Conservation (phyloP, 2,797 vertebrate genomes). For the Schizothorax lantsangensis region DNA sequence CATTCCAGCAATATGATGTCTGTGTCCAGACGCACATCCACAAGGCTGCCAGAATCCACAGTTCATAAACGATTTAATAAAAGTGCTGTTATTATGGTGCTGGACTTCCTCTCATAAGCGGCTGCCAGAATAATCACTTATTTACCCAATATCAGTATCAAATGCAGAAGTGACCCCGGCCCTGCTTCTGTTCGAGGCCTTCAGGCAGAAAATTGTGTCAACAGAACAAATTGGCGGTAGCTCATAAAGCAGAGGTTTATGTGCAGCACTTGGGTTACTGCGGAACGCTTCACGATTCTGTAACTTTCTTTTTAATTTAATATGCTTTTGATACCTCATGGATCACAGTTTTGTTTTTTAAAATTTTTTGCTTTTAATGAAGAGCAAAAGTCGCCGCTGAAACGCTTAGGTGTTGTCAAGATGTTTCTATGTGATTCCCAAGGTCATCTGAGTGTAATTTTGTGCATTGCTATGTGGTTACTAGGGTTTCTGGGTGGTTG, state of each 20-base stretch:
- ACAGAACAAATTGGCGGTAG: slow-evolving; percentile 72
- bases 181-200: slow-evolving; percentile 35
- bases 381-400: not conserved
- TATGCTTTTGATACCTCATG: not conserved
- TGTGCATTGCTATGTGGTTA: not conserved
- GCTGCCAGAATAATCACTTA: slow-evolving; percentile 45
- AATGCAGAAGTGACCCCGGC: slow-evolving; percentile 46
- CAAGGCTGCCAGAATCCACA: slow-evolving; percentile 63
- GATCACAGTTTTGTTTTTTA: not conserved
- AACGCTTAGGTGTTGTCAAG: not conserved
- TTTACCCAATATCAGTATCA: slow-evolving; percentile 61
- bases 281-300: not conserved
- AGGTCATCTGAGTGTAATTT: not conserved
- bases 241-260: slow-evolving; percentile 73
- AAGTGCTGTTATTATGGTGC: slow-evolving; percentile 34
- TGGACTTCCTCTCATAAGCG: slow-evolving; percentile 19
- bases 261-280: slow-evolving; percentile 3
- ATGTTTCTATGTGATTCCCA: not conserved
- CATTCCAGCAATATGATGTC: slow-evolving; percentile 66
- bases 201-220: slow-evolving; percentile 67
- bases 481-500: not conserved
- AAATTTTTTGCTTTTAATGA: not conserved
- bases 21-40: slow-evolving; percentile 63
- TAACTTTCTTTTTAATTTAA: not conserved
- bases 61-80: slow-evolving; percentile 56